Conservation (phyloP, 2,888 invertebrate genomes). For the Temnothorax unifasciatus region DNA sequence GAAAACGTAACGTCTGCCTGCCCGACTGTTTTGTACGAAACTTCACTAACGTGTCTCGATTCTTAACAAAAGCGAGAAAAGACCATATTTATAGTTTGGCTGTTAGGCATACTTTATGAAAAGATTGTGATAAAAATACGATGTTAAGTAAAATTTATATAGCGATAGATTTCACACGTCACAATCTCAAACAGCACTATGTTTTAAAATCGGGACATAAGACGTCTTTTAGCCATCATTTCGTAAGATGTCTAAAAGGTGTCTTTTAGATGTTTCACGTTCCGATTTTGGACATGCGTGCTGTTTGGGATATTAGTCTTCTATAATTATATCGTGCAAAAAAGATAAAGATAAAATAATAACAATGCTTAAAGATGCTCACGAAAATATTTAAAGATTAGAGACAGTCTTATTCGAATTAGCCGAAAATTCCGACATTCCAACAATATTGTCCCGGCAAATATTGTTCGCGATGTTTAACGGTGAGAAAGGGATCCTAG, state of each 20-base stretch:
- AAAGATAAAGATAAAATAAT: neutral
- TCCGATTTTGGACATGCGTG: no score
- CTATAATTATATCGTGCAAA: neutral
- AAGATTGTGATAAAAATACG: neutral
- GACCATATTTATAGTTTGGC: neutral
- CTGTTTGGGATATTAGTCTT: no score
- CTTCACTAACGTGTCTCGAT: neutral
- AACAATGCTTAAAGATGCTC: neutral
- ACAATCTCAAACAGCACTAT: no score
- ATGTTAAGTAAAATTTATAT: neutral
- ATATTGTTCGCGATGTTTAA: neutral
- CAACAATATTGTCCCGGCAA: slow-evolving; percentile 7
- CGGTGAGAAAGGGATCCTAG: neutral
- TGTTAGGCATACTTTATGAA: neutral
- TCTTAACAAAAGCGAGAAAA: neutral
- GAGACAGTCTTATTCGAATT: neutral
- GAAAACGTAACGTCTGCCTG: neutral
- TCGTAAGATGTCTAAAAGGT: no score
- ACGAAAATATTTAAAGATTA: neutral
- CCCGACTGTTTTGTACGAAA: neutral
- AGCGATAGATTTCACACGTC: neutral
- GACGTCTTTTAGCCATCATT: no score
- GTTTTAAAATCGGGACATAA: no score
- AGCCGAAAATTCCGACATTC: neutral
- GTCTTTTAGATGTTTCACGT: no score